Conservation (phyloP, 2,888 invertebrate genomes). For the Ormyrus nitidulus region DNA sequence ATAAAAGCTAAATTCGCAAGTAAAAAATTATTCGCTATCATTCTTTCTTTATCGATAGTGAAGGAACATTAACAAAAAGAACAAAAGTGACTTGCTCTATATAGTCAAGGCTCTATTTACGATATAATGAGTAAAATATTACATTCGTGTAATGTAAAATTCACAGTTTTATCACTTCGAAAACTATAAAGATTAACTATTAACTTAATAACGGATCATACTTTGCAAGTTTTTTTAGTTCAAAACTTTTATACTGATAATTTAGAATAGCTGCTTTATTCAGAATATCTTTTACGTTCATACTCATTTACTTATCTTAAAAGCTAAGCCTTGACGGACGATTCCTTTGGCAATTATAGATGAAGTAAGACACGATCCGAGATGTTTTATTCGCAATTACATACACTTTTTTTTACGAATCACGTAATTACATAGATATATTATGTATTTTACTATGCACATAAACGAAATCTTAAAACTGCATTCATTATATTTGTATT, state of each 20-base stretch:
- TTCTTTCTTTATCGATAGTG: not conserved
- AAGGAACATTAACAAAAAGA: constrained; percentile 20
- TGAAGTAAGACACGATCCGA: constrained; percentile 9
- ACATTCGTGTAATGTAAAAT: constrained; percentile 22
- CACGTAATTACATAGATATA: constrained; percentile 26
- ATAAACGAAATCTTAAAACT: constrained; percentile 18
- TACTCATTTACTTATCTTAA: constrained; percentile 9
- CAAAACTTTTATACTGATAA: constrained; percentile 9
- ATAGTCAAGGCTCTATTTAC: not conserved
- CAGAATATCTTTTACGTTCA: not conserved
- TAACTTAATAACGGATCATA: not conserved
- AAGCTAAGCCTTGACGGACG: constrained; percentile 22
- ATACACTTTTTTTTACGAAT: constrained; percentile 17
- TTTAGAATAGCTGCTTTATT: constrained; percentile 17
- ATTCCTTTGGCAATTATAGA: constrained; percentile 39
- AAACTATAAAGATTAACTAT: not conserved
- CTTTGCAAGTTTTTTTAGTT: constrained; percentile 14
- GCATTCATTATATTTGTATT: constrained; percentile 9
- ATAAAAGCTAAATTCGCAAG: constrained; percentile 1
- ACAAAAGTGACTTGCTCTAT: not conserved
- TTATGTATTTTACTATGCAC: constrained; percentile 11
- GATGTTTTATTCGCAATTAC: constrained; percentile 29
- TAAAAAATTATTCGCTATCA: constrained; percentile 25
- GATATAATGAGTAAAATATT: constrained; percentile 7
- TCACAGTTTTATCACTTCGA: not conserved